Evolutionary conservation across 2,113 vertebrate genomes (phyloP), one percentile per base, ranked within the genome.

Genomic region (Lampris incognitus): DNA sequence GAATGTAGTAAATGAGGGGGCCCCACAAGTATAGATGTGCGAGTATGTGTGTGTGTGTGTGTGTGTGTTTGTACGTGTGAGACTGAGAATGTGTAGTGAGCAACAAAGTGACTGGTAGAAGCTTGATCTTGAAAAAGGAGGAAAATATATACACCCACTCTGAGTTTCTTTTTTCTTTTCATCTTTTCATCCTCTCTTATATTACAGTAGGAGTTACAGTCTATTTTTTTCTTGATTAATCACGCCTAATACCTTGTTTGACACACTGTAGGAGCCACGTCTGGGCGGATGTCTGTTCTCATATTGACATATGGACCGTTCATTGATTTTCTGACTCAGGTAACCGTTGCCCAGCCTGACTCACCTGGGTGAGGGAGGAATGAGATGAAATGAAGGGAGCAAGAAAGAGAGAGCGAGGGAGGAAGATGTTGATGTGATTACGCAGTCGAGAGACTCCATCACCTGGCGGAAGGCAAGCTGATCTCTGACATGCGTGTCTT

Each of bases 331-430:
- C 44, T 66, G 11, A 10, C 9, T 58, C 38, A 24, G 36, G 1
- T 9, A 60, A 11, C 7, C 4, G 48, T 44, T 44, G 1, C 9
- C 7, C 10, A 10, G 4, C 3, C 69, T 83, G 65, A 71, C 55
- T 76, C 69, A 76, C 69, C 64, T 72, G 62, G 68, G 66, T 13
- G 66, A 69, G 72, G 51, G 9, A 54, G 36, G 36, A 41, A 9
- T 36, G 37, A 40, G 38, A 9, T 46, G 1, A 1, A 50, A 50
- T 62, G 44, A 39, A 24, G 42, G 62, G 38, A 50, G 55, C 10
- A 3, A 50, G 55, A 13, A 36, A 51, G 55, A 49, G 46, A 59
- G 6, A 60, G 13, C 13, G 13, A 48, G 6, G 42, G 8, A 36
- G 60, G 65, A n/a, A 82, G 44, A 37, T 65, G 4, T 52, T 66